phyloP scores from a whole-genome alignment of 2,888 invertebrate genomes.

The Rotaria sp. region DNA sequence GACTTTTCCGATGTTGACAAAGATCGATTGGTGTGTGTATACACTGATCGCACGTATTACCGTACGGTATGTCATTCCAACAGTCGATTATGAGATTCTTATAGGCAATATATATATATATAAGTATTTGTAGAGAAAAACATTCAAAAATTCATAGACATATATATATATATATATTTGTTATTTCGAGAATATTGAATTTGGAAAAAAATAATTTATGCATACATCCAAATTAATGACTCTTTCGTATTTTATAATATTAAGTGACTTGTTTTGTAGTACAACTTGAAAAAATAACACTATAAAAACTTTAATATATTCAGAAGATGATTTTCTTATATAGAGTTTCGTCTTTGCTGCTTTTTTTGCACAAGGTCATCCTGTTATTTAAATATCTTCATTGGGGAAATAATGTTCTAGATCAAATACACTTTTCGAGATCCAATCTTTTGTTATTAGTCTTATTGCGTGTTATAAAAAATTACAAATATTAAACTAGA shows the following conservation, averaged over 20 bases:
- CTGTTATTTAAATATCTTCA: neutral
- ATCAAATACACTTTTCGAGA: neutral
- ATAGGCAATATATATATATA: neutral
- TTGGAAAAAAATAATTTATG: neutral
- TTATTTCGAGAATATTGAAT: neutral
- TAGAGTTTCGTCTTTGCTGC: neutral
- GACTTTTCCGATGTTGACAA: neutral
- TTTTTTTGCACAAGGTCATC: neutral
- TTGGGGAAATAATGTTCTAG: neutral
- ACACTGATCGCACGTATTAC: neutral
- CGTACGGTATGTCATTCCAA: neutral
- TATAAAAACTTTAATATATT: neutral
- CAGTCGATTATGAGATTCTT: neutral
- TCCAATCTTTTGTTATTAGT: neutral
- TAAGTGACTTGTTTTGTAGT: neutral
- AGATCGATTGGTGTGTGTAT: neutral
- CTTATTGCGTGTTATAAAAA: neutral
- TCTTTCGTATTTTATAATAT: neutral
- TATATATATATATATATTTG: neutral
- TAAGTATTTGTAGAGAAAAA: neutral
- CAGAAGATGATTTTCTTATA: neutral
- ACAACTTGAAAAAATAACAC: neutral
- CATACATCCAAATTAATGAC: neutral
- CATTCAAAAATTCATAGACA: neutral
- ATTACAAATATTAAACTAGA: neutral